Conservation (phyloP, 2,113 vertebrate genomes). For the Glaucomys volans region DNA sequence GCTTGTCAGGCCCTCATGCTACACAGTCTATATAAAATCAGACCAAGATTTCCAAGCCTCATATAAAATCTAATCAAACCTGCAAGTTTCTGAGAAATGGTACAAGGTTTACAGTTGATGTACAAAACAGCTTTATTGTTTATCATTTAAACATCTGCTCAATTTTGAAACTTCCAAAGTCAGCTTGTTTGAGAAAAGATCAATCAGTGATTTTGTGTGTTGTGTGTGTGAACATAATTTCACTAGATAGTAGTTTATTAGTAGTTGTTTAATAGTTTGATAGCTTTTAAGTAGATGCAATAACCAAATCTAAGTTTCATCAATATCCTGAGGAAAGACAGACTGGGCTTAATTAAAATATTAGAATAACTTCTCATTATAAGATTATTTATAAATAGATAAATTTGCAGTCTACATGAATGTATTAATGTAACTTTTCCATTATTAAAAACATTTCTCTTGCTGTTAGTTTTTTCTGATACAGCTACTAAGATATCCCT, state of each 20-base stretch:
- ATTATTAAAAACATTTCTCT: conserved; percentile 44
- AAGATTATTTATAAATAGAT: neutral
- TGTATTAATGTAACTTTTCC: neutral
- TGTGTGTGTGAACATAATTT: conserved; percentile 25
- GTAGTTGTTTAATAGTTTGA: too few species aligned
- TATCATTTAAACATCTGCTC: conserved; percentile 46
- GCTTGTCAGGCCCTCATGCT: neutral
- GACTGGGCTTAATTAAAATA: neutral
- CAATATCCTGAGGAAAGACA: neutral
- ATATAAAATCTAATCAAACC: conserved; percentile 1
- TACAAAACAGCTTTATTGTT: conserved; percentile 30
- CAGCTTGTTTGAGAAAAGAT: neutral
- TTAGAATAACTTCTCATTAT: conserved; percentile 42
- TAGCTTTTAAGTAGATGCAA: neutral
- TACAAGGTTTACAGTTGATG: neutral
- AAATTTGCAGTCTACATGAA: neutral
- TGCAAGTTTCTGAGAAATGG: neutral
- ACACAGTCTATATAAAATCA: neutral
- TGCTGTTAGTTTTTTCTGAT: conserved; percentile 25
- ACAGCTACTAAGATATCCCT: neutral
- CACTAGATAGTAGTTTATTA: conserved; percentile 10
- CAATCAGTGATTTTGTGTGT: neutral
- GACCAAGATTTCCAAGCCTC: neutral
- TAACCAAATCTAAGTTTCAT: conserved; percentile 21
- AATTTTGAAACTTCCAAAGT: neutral